These are phyloP conservation scores for Latrodectus hesperus DNA, from an alignment of 2,888 invertebrate genomes.

Conservation along the genomic window DNA sequence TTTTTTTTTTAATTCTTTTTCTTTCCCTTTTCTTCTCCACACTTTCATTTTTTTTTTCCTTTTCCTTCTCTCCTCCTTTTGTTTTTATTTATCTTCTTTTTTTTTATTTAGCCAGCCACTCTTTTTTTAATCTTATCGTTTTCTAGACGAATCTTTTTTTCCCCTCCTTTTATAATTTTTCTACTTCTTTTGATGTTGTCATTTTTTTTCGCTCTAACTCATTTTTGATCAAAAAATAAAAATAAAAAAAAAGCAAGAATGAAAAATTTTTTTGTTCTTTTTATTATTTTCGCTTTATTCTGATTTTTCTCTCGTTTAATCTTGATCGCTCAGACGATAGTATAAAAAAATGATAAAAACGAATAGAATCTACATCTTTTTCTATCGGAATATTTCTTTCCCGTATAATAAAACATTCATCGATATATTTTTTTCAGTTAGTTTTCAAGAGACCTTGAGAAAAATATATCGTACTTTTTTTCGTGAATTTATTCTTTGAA, in stretches of 20 bases:
- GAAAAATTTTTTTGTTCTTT: conserved; percentile 4
- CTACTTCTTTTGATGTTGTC: conserved; percentile 1
- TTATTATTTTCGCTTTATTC: background rate
- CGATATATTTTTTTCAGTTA: background rate
- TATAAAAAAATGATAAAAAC: background rate
- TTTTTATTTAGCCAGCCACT: background rate
- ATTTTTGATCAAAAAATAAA: conserved; percentile 4
- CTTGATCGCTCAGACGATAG: background rate
- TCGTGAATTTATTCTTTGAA: no score
- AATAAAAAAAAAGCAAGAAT: background rate
- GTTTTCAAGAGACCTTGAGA: no score
- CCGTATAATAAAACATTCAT: background rate
- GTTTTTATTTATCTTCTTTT: conserved; percentile 10
- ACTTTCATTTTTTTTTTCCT: conserved; percentile 7
- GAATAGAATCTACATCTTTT: conserved; percentile 3
- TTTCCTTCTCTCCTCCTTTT: conserved; percentile 7
- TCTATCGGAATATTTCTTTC: conserved; percentile 3
- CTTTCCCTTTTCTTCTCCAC: background rate
- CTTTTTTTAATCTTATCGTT: conserved; percentile 10
- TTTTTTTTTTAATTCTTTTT: conserved; percentile 27
- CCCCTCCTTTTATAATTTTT: background rate
- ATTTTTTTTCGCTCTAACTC: conserved; percentile 3
- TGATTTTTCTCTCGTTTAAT: background rate
- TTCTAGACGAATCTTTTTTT: conserved; percentile 14
- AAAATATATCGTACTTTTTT: no score